These are phyloP conservation scores for Eriosoma lanigerum DNA, from an alignment of 1,140 invertebrate genomes.

Conservation along the genomic window DNA sequence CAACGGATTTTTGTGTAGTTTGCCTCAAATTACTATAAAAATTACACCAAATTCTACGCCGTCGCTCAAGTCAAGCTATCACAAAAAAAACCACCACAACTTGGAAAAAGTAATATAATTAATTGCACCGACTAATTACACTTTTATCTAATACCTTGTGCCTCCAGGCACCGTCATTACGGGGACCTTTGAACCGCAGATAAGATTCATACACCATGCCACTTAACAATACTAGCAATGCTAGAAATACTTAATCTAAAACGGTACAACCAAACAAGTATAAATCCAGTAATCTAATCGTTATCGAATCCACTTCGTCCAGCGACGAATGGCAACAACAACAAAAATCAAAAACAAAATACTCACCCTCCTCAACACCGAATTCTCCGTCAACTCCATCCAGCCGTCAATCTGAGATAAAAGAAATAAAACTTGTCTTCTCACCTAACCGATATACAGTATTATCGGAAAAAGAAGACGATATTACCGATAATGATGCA, in stretches of 20 bases:
- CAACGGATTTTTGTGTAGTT: background rate
- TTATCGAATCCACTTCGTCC: background rate
- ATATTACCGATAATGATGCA: background rate
- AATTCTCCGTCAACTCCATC: background rate
- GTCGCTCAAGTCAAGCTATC: background rate
- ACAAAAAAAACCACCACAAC: background rate
- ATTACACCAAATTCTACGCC: too few species aligned
- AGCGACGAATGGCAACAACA: background rate
- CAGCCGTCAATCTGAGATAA: too few species aligned
- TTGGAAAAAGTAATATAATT: constrained; percentile 2
- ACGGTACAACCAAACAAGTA: background rate
- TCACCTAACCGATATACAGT: too few species aligned
- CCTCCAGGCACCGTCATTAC: background rate
- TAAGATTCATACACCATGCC: background rate
- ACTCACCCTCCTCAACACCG: background rate
- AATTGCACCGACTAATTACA: constrained; percentile 8
- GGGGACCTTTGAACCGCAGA: background rate
- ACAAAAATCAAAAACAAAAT: background rate
- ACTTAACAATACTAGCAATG: background rate
- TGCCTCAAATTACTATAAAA: background rate
- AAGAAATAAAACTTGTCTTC: too few species aligned
- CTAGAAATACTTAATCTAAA: background rate
- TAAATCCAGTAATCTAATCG: background rate
- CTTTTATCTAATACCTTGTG: background rate
- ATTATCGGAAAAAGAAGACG: background rate